Evolutionary conservation across 64 coral and sea anemone species (phyloP), one percentile per base, ranked within the genome.

Genomic region (Porites australiensis): DNA sequence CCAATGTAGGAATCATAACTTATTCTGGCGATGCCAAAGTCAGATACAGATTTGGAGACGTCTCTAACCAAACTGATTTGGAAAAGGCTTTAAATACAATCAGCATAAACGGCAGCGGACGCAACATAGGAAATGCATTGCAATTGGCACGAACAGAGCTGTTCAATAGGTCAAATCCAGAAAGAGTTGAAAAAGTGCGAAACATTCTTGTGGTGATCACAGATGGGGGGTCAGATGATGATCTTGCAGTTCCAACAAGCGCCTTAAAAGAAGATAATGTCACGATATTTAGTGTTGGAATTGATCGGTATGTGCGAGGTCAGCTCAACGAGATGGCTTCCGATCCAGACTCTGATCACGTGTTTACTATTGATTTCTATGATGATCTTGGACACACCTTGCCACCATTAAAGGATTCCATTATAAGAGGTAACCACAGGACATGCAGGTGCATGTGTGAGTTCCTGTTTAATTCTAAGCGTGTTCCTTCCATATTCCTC

Each of bases 301-400:
- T 81, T 37, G 78, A 46, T 59, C 52, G 43, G 15, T 63, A 81
- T 59, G 78, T 81, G 0, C 52, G 21, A 6, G 59, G 59, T 18
- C 78, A 81, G 53, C 78, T 81, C 14, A 81, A 81, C 59, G 59
- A 57, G 23, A 81, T 81, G n/a, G 78, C 78, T 44, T 59, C 78
- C 11, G 78, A 81, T 59, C 78, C 78, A 52, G 78, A 81, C 51
- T 81, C 78, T 0, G 50, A 81, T 2, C 52, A 81, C 43, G 78
- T 81, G 53, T 81, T 81, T 20, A 59, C 78, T 8, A 63, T 81
- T 63, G 78, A 81, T 43, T 58, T 16, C 23, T 74, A 74, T 74
- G 72, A 46, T 74, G 72, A 9, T 5, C 72, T 74, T 74, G 72
- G 72, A 48, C 72, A 2, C 5, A 45, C 44, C 48, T 13, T 74